These are phyloP conservation scores for Leptinotarsa tumamoca DNA, from an alignment of 2,888 invertebrate genomes.

Conservation along the genomic window DNA sequence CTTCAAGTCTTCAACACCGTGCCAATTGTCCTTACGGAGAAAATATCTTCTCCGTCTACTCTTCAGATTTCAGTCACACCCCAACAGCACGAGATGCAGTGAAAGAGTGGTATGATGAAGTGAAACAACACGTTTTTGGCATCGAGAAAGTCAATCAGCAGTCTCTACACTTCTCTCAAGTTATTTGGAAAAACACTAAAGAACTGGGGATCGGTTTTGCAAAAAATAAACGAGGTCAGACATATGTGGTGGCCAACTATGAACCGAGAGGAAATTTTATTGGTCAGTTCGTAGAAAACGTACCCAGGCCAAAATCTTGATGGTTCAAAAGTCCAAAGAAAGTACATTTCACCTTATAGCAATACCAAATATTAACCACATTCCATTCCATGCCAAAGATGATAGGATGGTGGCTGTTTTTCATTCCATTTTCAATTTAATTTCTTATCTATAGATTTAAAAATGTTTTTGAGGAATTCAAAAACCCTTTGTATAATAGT, in stretches of 20 bases:
- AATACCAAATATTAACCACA: slow-evolving; percentile 13
- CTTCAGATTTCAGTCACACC: slow-evolving; percentile 68
- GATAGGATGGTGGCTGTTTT: slow-evolving; percentile 4
- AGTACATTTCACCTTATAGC: slow-evolving; percentile 43
- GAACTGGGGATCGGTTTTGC: slow-evolving; percentile 81
- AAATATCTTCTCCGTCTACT: slow-evolving; percentile 71
- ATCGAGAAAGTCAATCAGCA: slow-evolving; percentile 69
- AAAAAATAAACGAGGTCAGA: slow-evolving; percentile 79
- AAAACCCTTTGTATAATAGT: slow-evolving; percentile 18
- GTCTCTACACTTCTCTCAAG: slow-evolving; percentile 69
- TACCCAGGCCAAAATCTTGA: slow-evolving; percentile 69
- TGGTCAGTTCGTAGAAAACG: slow-evolving; percentile 78
- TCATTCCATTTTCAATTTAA: not conserved
- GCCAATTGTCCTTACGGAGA: slow-evolving; percentile 75
- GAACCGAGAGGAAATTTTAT: slow-evolving; percentile 85
- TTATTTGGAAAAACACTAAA: slow-evolving; percentile 78
- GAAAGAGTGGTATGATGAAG: slow-evolving; percentile 73
- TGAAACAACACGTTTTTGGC: slow-evolving; percentile 69
- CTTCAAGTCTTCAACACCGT: slow-evolving; percentile 75
- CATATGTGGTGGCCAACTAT: slow-evolving; percentile 88
- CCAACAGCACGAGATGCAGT: slow-evolving; percentile 70
- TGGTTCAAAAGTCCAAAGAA: slow-evolving; percentile 41
- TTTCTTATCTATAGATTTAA: not conserved
- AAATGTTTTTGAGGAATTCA: not conserved
- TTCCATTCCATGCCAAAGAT: slow-evolving; percentile 29